Conservation (phyloP, 2,113 vertebrate species). For the Pimephales promelas region DNA sequence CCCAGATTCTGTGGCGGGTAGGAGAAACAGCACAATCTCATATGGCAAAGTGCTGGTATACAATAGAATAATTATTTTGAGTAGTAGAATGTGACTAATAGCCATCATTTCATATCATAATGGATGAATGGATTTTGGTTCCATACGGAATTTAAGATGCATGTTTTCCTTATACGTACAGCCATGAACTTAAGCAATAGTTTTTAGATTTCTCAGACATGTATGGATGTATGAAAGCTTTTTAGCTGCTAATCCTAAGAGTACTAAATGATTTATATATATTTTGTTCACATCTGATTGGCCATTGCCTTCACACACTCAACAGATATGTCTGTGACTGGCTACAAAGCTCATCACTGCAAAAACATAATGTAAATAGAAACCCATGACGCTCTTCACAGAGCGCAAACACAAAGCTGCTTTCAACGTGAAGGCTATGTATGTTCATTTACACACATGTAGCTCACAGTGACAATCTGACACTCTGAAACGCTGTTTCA, state of each 20-base stretch:
- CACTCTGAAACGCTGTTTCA: too few relatives aligned
- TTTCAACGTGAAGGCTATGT: too few relatives aligned
- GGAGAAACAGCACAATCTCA: slow-evolving; percentile 1
- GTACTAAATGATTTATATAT: too few relatives aligned
- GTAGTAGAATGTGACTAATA: slow-evolving; percentile 18
- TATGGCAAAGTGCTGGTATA: neutral
- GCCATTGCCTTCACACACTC: too few relatives aligned
- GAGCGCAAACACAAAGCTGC: too few relatives aligned
- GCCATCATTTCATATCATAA: slow-evolving; percentile 38
- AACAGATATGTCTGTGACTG: too few relatives aligned
- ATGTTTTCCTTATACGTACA: neutral
- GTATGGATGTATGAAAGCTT: slow-evolving; percentile 6
- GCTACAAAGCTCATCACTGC: too few relatives aligned
- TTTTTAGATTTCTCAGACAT: slow-evolving; percentile 9
- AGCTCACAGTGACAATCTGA: too few relatives aligned
- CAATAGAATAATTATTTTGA: neutral
- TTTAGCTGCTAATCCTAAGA: slow-evolving; percentile 14
- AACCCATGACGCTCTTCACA: too few relatives aligned
- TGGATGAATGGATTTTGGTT: slow-evolving; percentile 20
- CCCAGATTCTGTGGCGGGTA: slow-evolving; percentile 72
- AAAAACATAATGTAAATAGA: too few relatives aligned
- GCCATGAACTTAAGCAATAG: neutral
- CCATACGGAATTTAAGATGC: slow-evolving; percentile 2
- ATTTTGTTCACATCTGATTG: too few relatives aligned
- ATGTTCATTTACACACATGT: too few relatives aligned